These are phyloP conservation scores for Turritopsis dohrnii DNA, from an alignment of 30 jellyfish, hydroid and myxozoan species.

Conservation along the genomic window DNA sequence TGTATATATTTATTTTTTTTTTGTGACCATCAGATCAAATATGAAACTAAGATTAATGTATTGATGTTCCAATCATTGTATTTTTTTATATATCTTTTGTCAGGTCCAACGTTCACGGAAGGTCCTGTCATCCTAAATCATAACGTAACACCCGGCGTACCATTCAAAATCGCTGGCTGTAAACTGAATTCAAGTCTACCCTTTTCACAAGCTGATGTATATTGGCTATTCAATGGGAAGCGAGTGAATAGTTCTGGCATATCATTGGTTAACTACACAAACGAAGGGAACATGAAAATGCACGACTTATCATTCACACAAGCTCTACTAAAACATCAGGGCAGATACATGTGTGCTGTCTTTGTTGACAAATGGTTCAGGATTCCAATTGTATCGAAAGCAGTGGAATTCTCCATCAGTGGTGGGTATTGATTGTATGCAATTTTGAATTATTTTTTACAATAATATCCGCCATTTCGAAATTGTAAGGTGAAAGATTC, in stretches of 20 bases:
- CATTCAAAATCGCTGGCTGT: neutral
- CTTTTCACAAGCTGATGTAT: neutral
- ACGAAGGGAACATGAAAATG: neutral
- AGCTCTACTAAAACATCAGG: neutral
- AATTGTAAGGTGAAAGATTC: no score
- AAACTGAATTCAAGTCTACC: neutral
- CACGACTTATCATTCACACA: neutral
- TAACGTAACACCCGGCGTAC: neutral
- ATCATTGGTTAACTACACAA: neutral
- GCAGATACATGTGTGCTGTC: neutral
- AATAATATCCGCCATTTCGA: no score
- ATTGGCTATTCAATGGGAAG: neutral
- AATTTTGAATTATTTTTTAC: neutral
- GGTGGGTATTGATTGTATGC: no score
- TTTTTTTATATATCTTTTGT: no score
- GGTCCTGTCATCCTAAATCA: neutral
- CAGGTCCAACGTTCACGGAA: neutral
- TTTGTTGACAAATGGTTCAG: neutral
- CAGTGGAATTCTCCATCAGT: neutral
- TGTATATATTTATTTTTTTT: no score
- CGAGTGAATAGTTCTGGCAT: neutral
- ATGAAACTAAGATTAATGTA: no score
- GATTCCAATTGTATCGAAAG: neutral
- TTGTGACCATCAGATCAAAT: no score
- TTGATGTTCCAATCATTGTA: no score